phyloP scores from a whole-genome alignment of 2,797 vertebrate genomes.

The Sibirionetta formosa region DNA sequence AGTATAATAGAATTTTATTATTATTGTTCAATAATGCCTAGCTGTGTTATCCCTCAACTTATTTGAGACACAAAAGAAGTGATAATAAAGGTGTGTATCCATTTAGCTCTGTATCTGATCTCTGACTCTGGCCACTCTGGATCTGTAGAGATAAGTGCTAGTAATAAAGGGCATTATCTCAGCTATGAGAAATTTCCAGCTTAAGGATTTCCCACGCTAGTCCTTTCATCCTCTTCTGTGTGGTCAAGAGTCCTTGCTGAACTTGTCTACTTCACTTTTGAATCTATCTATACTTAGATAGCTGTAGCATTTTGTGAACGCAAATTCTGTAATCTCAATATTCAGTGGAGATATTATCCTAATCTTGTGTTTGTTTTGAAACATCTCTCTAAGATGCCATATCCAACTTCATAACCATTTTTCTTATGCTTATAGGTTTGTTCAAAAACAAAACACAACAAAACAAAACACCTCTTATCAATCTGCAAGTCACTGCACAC shows the following conservation, averaged over 20 bases:
- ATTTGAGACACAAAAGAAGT: neutral
- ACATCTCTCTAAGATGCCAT: neutral
- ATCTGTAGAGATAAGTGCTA: neutral
- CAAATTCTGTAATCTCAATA: neutral
- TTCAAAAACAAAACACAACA: neutral
- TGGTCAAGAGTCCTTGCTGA: neutral
- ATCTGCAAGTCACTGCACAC: neutral
- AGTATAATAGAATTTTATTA: neutral
- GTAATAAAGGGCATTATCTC: neutral
- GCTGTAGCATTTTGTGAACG: neutral
- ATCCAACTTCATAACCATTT: neutral
- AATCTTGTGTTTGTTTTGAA: neutral
- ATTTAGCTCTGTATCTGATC: neutral
- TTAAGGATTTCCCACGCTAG: neutral
- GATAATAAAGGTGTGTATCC: neutral
- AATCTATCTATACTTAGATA: neutral
- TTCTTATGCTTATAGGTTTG: neutral
- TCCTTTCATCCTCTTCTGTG: neutral
- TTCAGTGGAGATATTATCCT: neutral
- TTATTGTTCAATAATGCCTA: neutral
- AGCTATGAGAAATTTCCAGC: neutral
- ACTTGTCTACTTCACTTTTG: neutral
- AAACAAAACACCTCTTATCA: neutral
- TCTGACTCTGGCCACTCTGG: neutral
- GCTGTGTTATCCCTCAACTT: neutral